These are phyloP conservation scores for Corydoras sp. DNA, from an alignment of 2,113 vertebrate species.

Conservation along the genomic window DNA sequence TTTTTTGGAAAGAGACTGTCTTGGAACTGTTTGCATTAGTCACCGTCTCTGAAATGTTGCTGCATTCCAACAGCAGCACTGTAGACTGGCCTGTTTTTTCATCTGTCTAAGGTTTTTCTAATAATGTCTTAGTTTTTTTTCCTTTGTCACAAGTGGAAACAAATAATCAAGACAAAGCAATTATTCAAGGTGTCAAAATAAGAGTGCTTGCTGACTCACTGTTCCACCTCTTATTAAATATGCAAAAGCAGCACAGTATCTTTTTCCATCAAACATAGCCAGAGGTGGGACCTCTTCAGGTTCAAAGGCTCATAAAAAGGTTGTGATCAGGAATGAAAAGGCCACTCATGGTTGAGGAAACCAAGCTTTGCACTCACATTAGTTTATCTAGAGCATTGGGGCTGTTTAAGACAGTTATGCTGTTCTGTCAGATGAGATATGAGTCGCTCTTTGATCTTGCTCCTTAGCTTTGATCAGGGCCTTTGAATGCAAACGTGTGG, in stretches of 20 bases:
- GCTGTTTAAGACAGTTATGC: slow-evolving; percentile 45
- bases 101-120: too few relatives aligned
- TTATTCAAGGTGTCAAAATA: slow-evolving; percentile 14
- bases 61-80: too few relatives aligned
- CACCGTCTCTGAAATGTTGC: too few relatives aligned
- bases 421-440: slow-evolving; percentile 42
- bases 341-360: slow-evolving; percentile 48
- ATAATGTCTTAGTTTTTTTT: too few relatives aligned
- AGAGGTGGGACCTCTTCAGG: slow-evolving; percentile 30
- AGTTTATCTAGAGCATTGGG: slow-evolving; percentile 24
- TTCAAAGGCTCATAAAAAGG: slow-evolving; percentile 46
- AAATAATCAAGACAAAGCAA: slow-evolving; percentile 11
- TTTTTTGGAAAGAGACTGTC: too few relatives aligned
- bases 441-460: slow-evolving; percentile 48
- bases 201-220: slow-evolving; percentile 14
- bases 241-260: slow-evolving; percentile 23
- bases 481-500: slow-evolving; percentile 24
- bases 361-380: slow-evolving; percentile 48
- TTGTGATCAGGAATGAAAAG: slow-evolving; percentile 60
- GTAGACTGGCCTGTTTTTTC: too few relatives aligned
- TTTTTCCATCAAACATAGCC: slow-evolving; percentile 18
- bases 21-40: too few relatives aligned
- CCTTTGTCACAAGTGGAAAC: slow-evolving; percentile 7
- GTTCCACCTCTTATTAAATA: slow-evolving; percentile 15
- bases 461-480: slow-evolving; percentile 37